phyloP scores from a whole-genome alignment of 2,888 invertebrate genomes.

The Clusia tigrina region DNA sequence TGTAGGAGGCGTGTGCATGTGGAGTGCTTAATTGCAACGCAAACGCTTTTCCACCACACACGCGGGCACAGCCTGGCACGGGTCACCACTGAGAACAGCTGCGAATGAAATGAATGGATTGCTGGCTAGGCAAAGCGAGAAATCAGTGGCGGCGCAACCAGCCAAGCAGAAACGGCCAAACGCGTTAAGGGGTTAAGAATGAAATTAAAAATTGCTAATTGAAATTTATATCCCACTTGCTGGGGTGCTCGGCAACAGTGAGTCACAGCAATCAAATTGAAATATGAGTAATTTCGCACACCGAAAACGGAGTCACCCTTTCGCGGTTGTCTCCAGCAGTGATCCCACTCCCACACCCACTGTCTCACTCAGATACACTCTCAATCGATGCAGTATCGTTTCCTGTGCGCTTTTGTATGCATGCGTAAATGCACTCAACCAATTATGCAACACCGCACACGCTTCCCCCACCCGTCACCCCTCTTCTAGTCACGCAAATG shows the following conservation, averaged over 20 bases:
- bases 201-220: background rate
- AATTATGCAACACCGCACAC: background rate
- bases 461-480: background rate
- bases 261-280: background rate
- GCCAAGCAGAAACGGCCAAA: background rate
- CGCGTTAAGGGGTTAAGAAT: background rate
- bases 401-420: background rate
- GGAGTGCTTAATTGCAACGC: background rate
- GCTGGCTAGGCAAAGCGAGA: too few species aligned
- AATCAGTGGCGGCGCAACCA: too few species aligned
- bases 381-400: background rate
- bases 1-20: background rate
- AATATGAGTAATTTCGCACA: background rate
- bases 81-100: too few species aligned
- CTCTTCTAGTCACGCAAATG: background rate
- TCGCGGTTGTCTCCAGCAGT: too few species aligned
- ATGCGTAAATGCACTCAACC: constrained; percentile 15
- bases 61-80: background rate
- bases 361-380: too few species aligned
- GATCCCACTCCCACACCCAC: too few species aligned
- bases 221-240: background rate
- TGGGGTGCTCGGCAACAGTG: background rate
- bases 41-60: background rate
- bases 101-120: too few species aligned
- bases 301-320: background rate